Evolutionary conservation across 2,113 vertebrate species (phyloP).

Genomic region (Ondatra zibethicus): DNA sequence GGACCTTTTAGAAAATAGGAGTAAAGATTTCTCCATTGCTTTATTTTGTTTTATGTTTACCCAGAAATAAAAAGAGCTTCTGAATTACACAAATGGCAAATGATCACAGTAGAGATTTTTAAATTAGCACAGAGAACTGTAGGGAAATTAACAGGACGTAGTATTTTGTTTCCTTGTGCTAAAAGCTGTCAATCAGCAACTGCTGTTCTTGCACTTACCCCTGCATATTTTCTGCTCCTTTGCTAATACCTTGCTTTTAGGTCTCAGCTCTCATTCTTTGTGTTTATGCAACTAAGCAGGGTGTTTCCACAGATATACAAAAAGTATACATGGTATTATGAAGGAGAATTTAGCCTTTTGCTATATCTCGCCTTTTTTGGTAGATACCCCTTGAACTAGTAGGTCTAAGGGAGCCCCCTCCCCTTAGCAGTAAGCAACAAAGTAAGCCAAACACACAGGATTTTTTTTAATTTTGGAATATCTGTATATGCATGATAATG

Average conservation of each 20-base stretch:
- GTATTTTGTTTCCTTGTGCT: neutral
- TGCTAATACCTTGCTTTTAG: neutral
- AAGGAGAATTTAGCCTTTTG: neutral
- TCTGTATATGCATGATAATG: neutral
- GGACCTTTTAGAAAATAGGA: neutral
- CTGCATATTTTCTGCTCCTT: too few relatives aligned
- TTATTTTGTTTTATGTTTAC: neutral
- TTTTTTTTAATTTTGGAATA: neutral
- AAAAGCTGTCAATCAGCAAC: rapidly evolving
- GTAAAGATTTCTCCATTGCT: neutral
- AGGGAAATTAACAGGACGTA: neutral
- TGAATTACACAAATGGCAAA: neutral
- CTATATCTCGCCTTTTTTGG: neutral
- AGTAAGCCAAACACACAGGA: neutral
- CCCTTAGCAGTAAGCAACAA: too few relatives aligned
- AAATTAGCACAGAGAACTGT: neutral
- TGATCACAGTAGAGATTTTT: neutral
- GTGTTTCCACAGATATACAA: neutral
- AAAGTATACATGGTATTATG: neutral
- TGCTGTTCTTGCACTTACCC: neutral
- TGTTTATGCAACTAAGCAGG: neutral
- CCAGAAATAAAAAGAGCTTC: neutral
- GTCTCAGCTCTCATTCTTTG: neutral
- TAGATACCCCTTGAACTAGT: neutral
- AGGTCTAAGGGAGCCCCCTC: neutral